Conservation (phyloP, 1,140 invertebrate species). For the Achatina immaculata region DNA sequence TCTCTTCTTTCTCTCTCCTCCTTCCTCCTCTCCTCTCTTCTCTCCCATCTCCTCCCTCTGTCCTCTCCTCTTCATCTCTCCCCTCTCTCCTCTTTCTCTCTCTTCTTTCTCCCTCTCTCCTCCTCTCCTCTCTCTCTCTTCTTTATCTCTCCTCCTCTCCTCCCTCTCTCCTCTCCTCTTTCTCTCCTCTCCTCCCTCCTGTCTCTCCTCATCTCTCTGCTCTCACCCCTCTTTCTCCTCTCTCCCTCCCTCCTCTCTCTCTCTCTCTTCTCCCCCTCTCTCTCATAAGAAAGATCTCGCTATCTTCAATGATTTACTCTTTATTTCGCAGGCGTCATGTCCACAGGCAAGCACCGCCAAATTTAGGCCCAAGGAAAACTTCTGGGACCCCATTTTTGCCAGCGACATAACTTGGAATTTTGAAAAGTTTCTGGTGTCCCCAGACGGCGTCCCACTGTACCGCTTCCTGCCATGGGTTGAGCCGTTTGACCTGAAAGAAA, state of each 20-base stretch:
- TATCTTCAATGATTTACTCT: background rate
- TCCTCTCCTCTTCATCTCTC: too few relatives aligned
- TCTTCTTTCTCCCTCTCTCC: too few relatives aligned
- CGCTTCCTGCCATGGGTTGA: constrained; percentile 49
- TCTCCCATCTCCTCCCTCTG: too few relatives aligned
- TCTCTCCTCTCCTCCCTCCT: background rate
- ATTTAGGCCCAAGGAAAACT: constrained; percentile 51
- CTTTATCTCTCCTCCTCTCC: too few relatives aligned
- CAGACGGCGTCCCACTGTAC: constrained; percentile 61
- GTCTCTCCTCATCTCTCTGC: background rate
- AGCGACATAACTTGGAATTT: constrained; percentile 76
- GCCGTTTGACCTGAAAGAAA: constrained; percentile 42
- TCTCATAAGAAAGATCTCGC: background rate
- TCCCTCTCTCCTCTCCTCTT: background rate
- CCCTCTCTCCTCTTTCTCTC: too few relatives aligned
- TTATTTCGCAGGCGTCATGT: constrained; percentile 45
- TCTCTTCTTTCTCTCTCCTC: too few relatives aligned
- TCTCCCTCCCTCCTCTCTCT: background rate
- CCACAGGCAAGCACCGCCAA: constrained; percentile 41
- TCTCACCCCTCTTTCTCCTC: background rate
- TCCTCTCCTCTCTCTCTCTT: too few relatives aligned
- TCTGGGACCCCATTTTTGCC: constrained; percentile 63
- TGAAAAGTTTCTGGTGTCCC: constrained; percentile 75
- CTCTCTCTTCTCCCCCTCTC: background rate
- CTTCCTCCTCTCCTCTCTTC: too few relatives aligned